Base-by-base conservation (phyloP, 92 coral and sea anemone genomes). In the Desmophyllum pertusum region DNA sequence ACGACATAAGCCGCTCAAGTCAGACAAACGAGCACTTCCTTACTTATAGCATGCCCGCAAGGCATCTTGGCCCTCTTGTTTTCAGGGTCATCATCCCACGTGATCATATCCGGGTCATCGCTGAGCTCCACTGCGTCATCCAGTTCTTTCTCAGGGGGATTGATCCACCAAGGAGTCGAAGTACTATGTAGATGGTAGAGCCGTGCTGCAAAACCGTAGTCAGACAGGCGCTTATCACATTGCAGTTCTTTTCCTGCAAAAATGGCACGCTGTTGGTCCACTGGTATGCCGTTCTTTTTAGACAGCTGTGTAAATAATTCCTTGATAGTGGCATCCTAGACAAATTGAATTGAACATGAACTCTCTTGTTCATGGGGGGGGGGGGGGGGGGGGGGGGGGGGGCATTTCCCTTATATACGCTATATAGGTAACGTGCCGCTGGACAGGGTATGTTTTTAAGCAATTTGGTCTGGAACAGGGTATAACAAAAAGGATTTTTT, bases 61-160 rank as follows among this genome's bases (percentile, higher is more conserved):
- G 98, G 98, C 98, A 94, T 94, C 79, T 94, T 94, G 77, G 98
- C 96, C 61, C 98, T 92, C 31, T 85, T 87, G 70, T 88, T 90
- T 15, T 92, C 93, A 0, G 98, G 94, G 25, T 94, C 96, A 74
- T 94, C 96, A 63, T 94, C 98, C 98, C 98, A 94, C 79, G 98
- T 94, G 86, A 94, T 94, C 98, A 94, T 94, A 81, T 94, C 98
- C 41, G 98, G 98, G 40, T 88, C 93, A 15, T 88, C 89, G 2
- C 90, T 39, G 36, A 94, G 79, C 68, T 92, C 98, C 14, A 94
- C 93, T 38, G 84, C 95, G 39, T 90, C 94, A 86, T 94, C 98
- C 59, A 94, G 83, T 62, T 70, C 89, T 80, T 94, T 94, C 46
- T 52, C 77, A 53, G 84, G 78, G 10, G 89, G 6, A 65, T 45